These are phyloP conservation scores for Hypotaenidia philippensis DNA, from an alignment of 2,797 vertebrate genomes.

Conservation along the genomic window DNA sequence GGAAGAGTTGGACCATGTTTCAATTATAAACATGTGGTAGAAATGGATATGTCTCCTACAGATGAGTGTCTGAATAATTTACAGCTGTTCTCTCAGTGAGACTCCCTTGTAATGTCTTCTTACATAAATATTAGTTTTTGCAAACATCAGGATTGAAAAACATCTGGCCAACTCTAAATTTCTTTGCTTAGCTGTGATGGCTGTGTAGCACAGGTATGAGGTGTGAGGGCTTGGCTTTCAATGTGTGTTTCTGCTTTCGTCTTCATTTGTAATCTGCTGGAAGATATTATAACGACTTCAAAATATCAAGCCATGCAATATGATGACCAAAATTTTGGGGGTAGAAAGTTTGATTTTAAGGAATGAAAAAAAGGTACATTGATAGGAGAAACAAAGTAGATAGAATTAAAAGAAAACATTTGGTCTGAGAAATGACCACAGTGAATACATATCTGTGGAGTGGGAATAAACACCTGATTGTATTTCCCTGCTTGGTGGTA, in stretches of 20 bases:
- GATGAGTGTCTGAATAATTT: constrained; percentile 32
- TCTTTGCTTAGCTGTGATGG: background rate
- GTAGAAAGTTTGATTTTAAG: background rate
- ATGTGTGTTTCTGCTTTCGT: background rate
- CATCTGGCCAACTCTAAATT: background rate
- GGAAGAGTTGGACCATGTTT: background rate
- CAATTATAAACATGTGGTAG: constrained; percentile 19
- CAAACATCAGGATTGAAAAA: background rate
- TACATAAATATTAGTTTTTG: constrained; percentile 37
- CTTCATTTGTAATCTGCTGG: background rate
- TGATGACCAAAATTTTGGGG: background rate
- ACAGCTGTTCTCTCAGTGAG: background rate
- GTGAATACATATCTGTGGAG: background rate
- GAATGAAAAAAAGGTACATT: background rate
- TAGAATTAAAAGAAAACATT: background rate
- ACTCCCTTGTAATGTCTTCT: background rate
- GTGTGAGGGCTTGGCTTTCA: background rate
- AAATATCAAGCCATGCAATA: background rate
- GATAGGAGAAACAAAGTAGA: background rate
- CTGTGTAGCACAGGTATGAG: background rate
- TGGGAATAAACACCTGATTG: background rate
- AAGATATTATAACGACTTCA: background rate
- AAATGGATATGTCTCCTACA: background rate
- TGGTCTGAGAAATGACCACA: background rate
- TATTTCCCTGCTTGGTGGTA: background rate